Base-by-base conservation (phyloP, 2,888 invertebrate genomes). In the Baccha elongata region DNA sequence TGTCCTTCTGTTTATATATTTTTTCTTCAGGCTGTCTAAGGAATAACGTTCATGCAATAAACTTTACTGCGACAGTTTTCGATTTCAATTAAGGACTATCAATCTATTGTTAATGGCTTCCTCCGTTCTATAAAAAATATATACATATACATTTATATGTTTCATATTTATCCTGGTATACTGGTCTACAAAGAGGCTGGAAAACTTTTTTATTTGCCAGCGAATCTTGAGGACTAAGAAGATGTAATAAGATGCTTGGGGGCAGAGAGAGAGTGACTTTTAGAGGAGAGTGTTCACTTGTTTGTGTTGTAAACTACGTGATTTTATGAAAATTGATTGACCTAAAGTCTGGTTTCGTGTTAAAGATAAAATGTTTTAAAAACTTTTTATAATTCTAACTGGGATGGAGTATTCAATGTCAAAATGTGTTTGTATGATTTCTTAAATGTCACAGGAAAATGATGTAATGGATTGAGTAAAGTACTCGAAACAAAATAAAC, bases 61-160 rank as follows among this genome's bases (percentile, higher is more conserved):
- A 76, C 40, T 67, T 72, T 37, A 53, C 23, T 67, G 71, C 67
- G 60, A 67, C 67, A 52, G 71, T 67, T 67, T 81, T 81, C 71
- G 71, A 67, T 81, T 76, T 67, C 76, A 72, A 67, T 72, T 76
- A 71, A 40, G 46, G 35, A 29, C 58, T 35, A 60, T 40, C 67
- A 75, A 75, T 75, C 60, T 40, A 68, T 68, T 75, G 67, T 67
- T 60, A 75, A 60, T 75, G 60, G 50, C 40, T 37, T 73, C 19
- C 50, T 71, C 19, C 13, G 37, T 23, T 69, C 48, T n/a, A 26
- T 58, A 58, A 48, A 37, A 8, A 48, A 46, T 21, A 44, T 58
- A 7, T 40, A 10, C n/a, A 21, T n/a, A n/a, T n/a, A 46, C 11
- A 44, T 58, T 3, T 40, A 13, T n/a, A 1, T 42, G 42, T 44